Percentiles rank a stretch among this genome's conserved stretches.
phyloP scores from a whole-genome alignment of 1,140 invertebrate genomes.

The Trichomalopsis sarcophagae region DNA sequence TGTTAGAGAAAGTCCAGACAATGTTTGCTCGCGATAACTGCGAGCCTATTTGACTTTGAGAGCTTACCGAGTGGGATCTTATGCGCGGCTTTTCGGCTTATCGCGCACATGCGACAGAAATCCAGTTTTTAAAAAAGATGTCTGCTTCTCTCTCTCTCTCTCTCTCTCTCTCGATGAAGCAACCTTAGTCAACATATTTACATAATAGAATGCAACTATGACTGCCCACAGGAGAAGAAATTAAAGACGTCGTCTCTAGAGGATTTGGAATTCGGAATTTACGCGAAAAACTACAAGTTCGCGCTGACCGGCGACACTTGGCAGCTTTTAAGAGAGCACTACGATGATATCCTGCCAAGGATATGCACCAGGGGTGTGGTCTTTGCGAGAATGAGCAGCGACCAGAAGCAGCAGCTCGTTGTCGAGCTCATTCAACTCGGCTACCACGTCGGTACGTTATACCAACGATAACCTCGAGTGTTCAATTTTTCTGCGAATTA shows the following conservation, averaged over 20 bases:
- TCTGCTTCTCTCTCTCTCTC: too few relatives aligned
- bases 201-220: not conserved
- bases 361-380: conserved; percentile 89
- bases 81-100: not conserved
- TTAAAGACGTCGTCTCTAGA: conserved; percentile 51
- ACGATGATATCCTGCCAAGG: conserved; percentile 82
- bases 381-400: conserved; percentile 97
- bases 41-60: not conserved
- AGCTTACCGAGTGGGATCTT: not conserved
- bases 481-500: too few relatives aligned
- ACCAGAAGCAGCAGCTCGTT: conserved; percentile 96
- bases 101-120: not conserved
- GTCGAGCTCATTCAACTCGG: conserved; percentile 88
- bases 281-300: conserved; percentile 79
- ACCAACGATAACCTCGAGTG: not conserved
- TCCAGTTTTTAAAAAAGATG: not conserved
- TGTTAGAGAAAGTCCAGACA: not conserved
- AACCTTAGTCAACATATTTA: not conserved
- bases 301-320: conserved; percentile 88
- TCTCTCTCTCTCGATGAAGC: too few relatives aligned
- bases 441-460: conserved; percentile 85
- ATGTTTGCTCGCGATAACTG: not conserved
- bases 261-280: conserved; percentile 61
- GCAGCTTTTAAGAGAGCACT: conserved; percentile 82
- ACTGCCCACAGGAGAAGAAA: conserved; percentile 38